A percentile compares a stretch with the other conserved stretches of the same genome.
Conservation (phyloP, 1,140 invertebrate genomes). For the Coelopa frigida region DNA sequence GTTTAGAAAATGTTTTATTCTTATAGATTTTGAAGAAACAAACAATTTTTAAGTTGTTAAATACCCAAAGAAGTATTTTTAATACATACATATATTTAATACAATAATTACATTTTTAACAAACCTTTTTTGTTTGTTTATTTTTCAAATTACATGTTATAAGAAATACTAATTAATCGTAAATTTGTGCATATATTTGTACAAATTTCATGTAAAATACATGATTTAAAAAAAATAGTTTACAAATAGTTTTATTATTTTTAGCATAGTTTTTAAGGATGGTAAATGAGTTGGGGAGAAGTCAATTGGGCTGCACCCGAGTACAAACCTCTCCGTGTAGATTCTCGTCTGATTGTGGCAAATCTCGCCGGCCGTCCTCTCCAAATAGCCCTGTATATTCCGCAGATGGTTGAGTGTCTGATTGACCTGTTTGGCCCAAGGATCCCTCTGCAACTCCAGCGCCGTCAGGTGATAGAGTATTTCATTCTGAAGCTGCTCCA, state of each 20-base stretch:
- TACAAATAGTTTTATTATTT: no score
- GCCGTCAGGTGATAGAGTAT: slow-evolving; percentile 67
- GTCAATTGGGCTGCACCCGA: no score
- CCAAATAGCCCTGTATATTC: slow-evolving; percentile 65
- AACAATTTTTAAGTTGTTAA: no score
- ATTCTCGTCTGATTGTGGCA: slow-evolving; percentile 47
- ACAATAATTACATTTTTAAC: slow-evolving; percentile 11
- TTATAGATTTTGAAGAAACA: neutral
- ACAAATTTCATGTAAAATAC: no score
- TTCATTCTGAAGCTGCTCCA: slow-evolving; percentile 61
- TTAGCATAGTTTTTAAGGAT: no score
- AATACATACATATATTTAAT: slow-evolving; percentile 15
- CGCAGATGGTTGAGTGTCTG: slow-evolving; percentile 64
- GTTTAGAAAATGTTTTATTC: neutral
- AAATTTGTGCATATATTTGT: no score
- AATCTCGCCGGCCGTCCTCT: slow-evolving; percentile 64
- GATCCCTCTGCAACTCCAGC: slow-evolving; percentile 62
- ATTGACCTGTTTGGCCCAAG: slow-evolving; percentile 54
- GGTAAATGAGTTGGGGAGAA: no score
- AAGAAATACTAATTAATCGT: no score
- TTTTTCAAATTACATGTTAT: no score
- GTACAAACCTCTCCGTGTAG: slow-evolving; percentile 42
- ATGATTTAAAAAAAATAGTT: no score
- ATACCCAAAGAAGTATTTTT: slow-evolving; percentile 28
- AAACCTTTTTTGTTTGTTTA: no score